phyloP scores from a whole-genome alignment of 2,797 vertebrate genomes.

The Xenops minutus region DNA sequence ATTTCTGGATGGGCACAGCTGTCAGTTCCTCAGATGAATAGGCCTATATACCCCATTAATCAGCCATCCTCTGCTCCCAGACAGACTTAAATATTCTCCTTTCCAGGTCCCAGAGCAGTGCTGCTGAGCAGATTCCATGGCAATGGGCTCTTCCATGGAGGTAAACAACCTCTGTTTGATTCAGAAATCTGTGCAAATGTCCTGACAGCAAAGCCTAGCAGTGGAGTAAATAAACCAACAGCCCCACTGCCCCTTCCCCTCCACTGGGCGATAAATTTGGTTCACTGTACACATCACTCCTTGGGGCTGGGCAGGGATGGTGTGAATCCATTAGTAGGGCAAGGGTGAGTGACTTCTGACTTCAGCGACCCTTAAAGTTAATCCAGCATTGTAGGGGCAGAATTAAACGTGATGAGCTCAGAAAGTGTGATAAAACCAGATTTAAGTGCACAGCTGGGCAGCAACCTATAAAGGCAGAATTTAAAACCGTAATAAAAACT shows the following conservation, averaged over 20 bases:
- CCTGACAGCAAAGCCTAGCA: conserved; percentile 49
- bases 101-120: neutral
- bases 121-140: neutral
- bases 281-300: conserved; percentile 73
- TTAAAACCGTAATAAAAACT: conserved; percentile 75
- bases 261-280: conserved; percentile 63
- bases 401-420: conserved; percentile 74
- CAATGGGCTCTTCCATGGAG: neutral
- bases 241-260: conserved; percentile 16
- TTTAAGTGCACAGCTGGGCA: conserved; percentile 63
- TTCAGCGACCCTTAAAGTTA: conserved; percentile 76
- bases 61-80: neutral
- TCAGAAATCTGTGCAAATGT: conserved; percentile 61
- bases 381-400: conserved; percentile 72
- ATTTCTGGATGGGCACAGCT: neutral
- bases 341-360: conserved; percentile 77
- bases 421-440: conserved; percentile 69
- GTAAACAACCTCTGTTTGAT: neutral
- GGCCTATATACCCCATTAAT: neutral
- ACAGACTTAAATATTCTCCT: neutral
- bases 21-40: neutral
- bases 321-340: conserved; percentile 77
- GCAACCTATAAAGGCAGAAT: conserved; percentile 71
- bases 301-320: conserved; percentile 63
- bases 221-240: conserved; percentile 65